Evolutionary conservation across 2,888 invertebrate species (phyloP), one percentile per base, ranked within the genome.

Genomic region (Ormyrus rosae): DNA sequence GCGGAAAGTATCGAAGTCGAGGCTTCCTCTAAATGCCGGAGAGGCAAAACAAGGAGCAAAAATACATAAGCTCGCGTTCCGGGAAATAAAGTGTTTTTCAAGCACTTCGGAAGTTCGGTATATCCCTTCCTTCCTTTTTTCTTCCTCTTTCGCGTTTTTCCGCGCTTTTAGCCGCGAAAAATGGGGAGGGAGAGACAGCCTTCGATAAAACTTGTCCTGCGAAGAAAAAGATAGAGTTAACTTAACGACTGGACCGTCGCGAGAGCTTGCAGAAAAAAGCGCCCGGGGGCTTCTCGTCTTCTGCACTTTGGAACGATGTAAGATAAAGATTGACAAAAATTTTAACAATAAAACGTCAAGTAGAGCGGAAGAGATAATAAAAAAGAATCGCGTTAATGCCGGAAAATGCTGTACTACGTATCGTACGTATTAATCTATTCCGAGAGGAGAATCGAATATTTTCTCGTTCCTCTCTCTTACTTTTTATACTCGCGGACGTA

Each of bases 1-100:
- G 34, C 34, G 75, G 60, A 65, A 67, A 69, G 64, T 69, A 79
- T 60, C 75, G 48, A 48, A 67, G 60, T 55, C 74, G 69, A 68
- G 34, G 34, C 11, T 51, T 9, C 55, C 68, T 67, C 34, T 79
- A 74, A 79, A 79, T 69, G 73, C 73, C 61, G 58, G 11, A 6
- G 58, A 13, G 34, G 5, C 50, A n/a, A 34, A 80, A 80, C 34
- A 80, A 79, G 67, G 68, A 76, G 63, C 45, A 61, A 68, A 80
- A 76, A 76, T 72, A 76, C 80, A 61, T 80, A 75, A 75, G 68
- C 76, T 71, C 13, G 61, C 11, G 67, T 68, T 48, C 75, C 61
- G 53, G 19, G 70, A 80, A 76, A 76, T 76, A 80, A 72, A 80
- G 76, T 76, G 65, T 76, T 80, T 80, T 72, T 72, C 76, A 76